Evolutionary conservation across 2,888 invertebrate species (phyloP).

Genomic region (Lasioglossum zephyrum): DNA sequence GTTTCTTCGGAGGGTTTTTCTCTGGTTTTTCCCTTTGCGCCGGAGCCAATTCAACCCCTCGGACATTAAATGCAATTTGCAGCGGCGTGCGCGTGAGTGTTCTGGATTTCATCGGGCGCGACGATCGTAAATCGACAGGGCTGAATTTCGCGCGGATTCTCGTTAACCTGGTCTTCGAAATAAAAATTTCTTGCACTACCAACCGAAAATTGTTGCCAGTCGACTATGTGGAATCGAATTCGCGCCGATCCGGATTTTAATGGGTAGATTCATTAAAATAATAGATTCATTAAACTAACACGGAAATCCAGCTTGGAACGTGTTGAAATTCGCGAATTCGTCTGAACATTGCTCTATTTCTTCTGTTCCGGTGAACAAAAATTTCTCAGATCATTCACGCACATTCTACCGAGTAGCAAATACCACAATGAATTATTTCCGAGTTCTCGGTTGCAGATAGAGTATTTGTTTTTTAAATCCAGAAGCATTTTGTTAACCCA

Average conservation of each 20-base stretch:
- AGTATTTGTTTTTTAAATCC: no score
- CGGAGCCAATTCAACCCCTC: slow-evolving; percentile 6
- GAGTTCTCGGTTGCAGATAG: no score
- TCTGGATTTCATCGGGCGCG: slow-evolving; percentile 15
- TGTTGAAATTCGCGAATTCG: neutral
- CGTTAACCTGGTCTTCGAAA: neutral
- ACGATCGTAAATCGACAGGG: slow-evolving; percentile 14
- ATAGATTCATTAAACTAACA: neutral
- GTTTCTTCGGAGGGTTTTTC: slow-evolving; percentile 2
- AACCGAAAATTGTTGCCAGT: neutral
- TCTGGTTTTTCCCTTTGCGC: slow-evolving; percentile 5
- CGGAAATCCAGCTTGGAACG: neutral
- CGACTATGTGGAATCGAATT: neutral
- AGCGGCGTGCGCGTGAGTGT: slow-evolving; percentile 13
- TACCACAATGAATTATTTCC: no score
- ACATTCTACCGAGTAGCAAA: no score
- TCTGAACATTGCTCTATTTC: neutral
- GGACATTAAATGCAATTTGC: slow-evolving; percentile 12
- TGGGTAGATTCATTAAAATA: neutral
- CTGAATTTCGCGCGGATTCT: neutral
- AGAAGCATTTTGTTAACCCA: neutral
- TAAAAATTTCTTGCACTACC: neutral
- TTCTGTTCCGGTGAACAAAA: no score
- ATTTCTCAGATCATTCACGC: no score
- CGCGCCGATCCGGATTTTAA: neutral